Evolutionary conservation across 2,888 invertebrate species (phyloP).

Genomic region (Cephus nigrinus): DNA sequence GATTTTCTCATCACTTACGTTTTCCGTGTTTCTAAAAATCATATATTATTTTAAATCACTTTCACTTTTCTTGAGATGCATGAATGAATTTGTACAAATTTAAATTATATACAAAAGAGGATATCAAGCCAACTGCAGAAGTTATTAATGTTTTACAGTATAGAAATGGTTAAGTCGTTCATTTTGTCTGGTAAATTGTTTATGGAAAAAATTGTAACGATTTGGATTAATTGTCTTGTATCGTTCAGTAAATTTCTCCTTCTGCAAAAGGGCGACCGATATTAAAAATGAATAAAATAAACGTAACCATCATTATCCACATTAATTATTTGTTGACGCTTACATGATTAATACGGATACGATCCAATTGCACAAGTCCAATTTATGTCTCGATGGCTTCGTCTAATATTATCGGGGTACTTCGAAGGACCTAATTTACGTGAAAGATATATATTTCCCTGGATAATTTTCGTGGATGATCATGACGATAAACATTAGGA

Average conservation of each 20-base stretch:
- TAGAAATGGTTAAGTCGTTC: neutral
- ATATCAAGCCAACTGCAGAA: neutral
- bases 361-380: constrained; percentile 1
- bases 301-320: neutral
- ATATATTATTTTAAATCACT: neutral
- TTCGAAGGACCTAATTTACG: neutral
- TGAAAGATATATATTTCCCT: neutral
- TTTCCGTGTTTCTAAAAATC: neutral
- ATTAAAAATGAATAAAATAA: neutral
- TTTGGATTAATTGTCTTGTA: neutral
- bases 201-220: neutral
- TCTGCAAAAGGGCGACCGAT: neutral
- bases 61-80: neutral
- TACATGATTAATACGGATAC: neutral
- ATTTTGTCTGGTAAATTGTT: neutral
- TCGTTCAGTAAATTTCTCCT: neutral
- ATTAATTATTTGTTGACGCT: neutral
- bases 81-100: neutral
- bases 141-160: neutral
- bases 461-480: neutral
- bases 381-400: neutral
- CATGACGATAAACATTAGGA: neutral
- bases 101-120: neutral
- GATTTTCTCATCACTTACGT: constrained; percentile 46
- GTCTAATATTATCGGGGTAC: neutral